Percentiles rank a stretch among this genome's conserved stretches.
These are phyloP conservation scores for Serranus cabrilla DNA, from an alignment of 2,797 vertebrate species.

Conservation along the genomic window DNA sequence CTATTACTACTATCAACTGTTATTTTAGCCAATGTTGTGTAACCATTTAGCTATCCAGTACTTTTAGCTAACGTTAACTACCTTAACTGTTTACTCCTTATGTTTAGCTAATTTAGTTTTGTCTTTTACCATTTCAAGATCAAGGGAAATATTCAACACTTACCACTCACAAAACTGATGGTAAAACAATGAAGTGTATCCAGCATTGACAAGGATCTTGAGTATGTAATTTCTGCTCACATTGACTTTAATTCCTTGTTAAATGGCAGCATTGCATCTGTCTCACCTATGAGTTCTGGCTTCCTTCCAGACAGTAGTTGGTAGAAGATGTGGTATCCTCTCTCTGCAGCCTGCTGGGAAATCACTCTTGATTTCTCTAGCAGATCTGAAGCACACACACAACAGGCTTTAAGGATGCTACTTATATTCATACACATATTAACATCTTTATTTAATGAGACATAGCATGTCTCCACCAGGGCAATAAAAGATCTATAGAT, in stretches of 20 bases:
- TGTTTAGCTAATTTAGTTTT: not conserved
- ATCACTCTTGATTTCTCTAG: slow-evolving; percentile 83
- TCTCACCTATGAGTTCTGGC: slow-evolving; percentile 76
- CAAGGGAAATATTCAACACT: not conserved
- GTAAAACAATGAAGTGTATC: not conserved
- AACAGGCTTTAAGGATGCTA: not conserved
- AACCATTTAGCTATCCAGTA: no score
- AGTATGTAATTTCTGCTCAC: not conserved
- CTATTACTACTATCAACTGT: no score
- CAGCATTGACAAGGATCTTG: not conserved
- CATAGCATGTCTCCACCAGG: not conserved
- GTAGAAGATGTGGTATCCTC: slow-evolving; percentile 84
- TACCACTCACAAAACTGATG: not conserved
- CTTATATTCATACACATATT: not conserved
- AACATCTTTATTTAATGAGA: not conserved
- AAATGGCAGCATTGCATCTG: not conserved
- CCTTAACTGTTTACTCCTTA: no score
- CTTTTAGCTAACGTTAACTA: no score
- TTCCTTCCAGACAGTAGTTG: slow-evolving; percentile 85
- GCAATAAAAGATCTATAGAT: slow-evolving; percentile 1
- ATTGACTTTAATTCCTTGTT: not conserved
- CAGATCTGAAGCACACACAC: slow-evolving; percentile 70
- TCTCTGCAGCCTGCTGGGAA: slow-evolving; percentile 83
- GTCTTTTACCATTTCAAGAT: not conserved
- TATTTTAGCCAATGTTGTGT: no score